Conservation (phyloP, 1,140 invertebrate genomes). For the Anastrepha obliqua region DNA sequence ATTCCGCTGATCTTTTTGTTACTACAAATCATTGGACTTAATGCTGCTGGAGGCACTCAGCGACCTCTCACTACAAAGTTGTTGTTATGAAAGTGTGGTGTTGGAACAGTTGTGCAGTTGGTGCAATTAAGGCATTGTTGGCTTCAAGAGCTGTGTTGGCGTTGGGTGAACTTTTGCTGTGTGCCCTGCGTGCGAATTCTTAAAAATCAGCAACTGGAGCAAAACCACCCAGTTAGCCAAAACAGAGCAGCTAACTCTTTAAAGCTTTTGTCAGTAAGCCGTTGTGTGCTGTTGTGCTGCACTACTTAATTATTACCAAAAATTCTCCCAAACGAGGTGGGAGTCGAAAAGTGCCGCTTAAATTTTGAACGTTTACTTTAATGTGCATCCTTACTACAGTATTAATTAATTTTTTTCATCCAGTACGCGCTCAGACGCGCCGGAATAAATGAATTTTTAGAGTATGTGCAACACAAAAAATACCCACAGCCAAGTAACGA, state of each 20-base stretch:
- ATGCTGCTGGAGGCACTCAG: no score
- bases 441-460: slow-evolving; percentile 52
- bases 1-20: no score
- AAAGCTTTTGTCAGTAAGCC: not conserved
- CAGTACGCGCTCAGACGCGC: not conserved
- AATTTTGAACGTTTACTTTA: not conserved
- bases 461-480: not conserved
- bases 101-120: no score
- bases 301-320: no score
- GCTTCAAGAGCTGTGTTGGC: no score
- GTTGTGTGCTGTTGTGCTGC: no score
- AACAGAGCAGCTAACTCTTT: not conserved
- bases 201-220: not conserved
- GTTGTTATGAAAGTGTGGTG: no score
- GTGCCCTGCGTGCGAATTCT: no score
- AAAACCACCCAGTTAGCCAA: not conserved
- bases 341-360: not conserved
- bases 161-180: no score
- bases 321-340: not conserved
- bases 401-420: not conserved
- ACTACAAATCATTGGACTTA: no score
- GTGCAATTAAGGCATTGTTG: no score
- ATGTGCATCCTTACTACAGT: not conserved
- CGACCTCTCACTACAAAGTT: no score
- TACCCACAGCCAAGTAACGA: not conserved